Evolutionary conservation across 2,797 vertebrate genomes (phyloP).

Genomic region (Microcaecilia unicolor): DNA sequence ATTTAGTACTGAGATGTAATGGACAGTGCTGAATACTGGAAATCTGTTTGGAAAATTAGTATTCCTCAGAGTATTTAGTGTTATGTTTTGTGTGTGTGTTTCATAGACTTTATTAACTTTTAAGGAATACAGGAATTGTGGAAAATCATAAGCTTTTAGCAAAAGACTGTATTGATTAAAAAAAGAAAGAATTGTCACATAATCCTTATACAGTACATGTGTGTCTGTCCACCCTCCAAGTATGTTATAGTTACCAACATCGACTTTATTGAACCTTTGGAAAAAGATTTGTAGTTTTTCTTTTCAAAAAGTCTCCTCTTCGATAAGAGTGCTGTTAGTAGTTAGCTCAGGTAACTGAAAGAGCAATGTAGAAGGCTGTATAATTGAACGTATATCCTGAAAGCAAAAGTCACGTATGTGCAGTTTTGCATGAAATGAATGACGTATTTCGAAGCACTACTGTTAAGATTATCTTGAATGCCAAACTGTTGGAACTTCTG

Average conservation of each 20-base stretch:
- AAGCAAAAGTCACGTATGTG: too few relatives aligned
- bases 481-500: too few relatives aligned
- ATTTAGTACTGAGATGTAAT: not conserved
- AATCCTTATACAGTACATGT: not conserved
- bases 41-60: not conserved
- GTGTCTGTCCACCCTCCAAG: not conserved
- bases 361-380: not conserved
- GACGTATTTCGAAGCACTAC: too few relatives aligned
- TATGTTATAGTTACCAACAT: not conserved
- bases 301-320: not conserved
- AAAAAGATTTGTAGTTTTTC: not conserved
- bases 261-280: not conserved
- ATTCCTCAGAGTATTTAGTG: not conserved
- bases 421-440: too few relatives aligned
- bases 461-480: too few relatives aligned
- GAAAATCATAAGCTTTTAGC: not conserved
- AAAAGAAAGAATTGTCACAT: too few relatives aligned
- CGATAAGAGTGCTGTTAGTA: too few relatives aligned
- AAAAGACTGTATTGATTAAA: too few relatives aligned
- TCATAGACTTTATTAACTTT: not conserved
- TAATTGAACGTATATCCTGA: too few relatives aligned
- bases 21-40: not conserved
- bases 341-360: not conserved
- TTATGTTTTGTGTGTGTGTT: not conserved
- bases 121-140: not conserved